phyloP scores from a whole-genome alignment of 2,113 vertebrate species.

The Microcebus lehilahytsara region DNA sequence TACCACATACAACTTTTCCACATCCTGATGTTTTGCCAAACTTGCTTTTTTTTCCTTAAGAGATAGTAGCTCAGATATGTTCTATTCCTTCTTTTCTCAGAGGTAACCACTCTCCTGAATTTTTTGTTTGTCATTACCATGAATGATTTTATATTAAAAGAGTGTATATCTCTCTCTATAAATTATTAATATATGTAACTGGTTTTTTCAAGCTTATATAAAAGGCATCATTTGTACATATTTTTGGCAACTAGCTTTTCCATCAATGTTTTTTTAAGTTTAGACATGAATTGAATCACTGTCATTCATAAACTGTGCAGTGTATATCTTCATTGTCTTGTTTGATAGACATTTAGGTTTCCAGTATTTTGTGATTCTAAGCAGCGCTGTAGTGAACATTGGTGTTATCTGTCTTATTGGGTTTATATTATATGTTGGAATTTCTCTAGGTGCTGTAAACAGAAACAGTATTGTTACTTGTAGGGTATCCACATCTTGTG shows the following conservation, averaged over 20 bases:
- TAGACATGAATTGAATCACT: neutral
- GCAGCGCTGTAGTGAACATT: neutral
- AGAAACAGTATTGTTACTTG: neutral
- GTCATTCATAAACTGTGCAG: neutral
- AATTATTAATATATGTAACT: neutral
- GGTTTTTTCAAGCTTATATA: neutral
- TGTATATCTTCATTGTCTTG: neutral
- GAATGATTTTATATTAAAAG: neutral
- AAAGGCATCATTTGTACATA: neutral
- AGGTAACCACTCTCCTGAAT: neutral
- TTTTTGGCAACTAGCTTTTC: neutral
- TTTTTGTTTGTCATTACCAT: neutral
- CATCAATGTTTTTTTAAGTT: neutral
- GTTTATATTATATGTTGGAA: neutral
- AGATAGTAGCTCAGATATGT: neutral
- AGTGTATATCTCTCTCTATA: neutral
- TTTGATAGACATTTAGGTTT: slow-evolving; percentile 3
- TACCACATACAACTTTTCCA: neutral
- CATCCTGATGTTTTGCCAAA: neutral
- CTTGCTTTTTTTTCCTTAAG: neutral
- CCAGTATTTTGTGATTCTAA: slow-evolving; percentile 3
- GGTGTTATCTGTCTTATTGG: neutral
- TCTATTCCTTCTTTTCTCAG: neutral
- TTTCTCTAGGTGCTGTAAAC: neutral
- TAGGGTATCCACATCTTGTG: neutral